Evolutionary conservation across 2,797 vertebrate species (phyloP).

Genomic region (Margarornis squamiger): DNA sequence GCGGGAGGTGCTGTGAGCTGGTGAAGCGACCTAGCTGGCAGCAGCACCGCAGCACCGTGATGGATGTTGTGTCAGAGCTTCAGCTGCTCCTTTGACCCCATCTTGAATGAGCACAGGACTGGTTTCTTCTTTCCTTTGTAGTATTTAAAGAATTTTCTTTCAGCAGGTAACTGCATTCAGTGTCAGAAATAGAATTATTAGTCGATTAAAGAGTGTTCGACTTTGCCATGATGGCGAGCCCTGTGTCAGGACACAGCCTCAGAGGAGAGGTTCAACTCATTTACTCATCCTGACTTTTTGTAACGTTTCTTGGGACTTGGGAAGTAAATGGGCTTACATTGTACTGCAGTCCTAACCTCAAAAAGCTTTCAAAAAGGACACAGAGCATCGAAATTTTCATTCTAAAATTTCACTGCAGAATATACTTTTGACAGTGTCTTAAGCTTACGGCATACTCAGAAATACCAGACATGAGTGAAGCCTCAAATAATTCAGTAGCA

Average conservation of each 20-base stretch:
- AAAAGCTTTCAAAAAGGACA: not conserved
- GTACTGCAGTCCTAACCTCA: not conserved
- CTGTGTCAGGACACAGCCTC: not conserved
- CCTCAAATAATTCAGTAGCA: not conserved
- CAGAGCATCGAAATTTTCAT: not conserved
- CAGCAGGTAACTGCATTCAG: constrained; percentile 59
- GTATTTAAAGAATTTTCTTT: constrained; percentile 19
- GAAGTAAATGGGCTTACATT: not conserved
- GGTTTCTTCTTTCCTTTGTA: not conserved
- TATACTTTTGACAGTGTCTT: not conserved
- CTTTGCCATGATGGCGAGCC: not conserved
- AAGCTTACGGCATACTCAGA: not conserved
- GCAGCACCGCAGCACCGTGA: not conserved
- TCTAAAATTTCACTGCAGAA: not conserved
- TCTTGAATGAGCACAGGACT: not conserved
- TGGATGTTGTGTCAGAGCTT: constrained; percentile 73
- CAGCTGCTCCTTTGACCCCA: constrained; percentile 66
- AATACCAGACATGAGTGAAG: not conserved
- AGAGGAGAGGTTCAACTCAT: not conserved
- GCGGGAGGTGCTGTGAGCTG: not conserved
- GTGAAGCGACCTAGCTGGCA: not conserved
- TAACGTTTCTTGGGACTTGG: not conserved
- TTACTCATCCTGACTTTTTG: not conserved
- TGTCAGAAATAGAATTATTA: not conserved
- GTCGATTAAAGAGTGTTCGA: not conserved